Evolutionary conservation across 2,888 invertebrate species (phyloP).

Genomic region (Cordilura impudica): DNA sequence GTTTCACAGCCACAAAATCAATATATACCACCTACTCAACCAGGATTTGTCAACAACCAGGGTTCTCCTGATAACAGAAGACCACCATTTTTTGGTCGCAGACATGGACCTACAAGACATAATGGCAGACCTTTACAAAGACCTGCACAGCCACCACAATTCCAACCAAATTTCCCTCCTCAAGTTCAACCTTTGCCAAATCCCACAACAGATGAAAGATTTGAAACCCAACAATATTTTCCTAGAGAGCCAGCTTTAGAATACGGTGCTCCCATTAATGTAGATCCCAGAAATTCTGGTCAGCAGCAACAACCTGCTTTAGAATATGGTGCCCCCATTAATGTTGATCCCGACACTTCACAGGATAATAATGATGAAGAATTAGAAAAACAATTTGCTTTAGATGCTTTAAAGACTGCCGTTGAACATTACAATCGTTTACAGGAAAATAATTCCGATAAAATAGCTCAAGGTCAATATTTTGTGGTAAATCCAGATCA

Average conservation of each 20-base stretch:
- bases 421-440: constrained; percentile 63
- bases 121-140: constrained; percentile 5
- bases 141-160: constrained; percentile 36
- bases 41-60: constrained; percentile 61
- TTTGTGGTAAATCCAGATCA: constrained; percentile 76
- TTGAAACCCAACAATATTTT: constrained; percentile 48
- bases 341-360: constrained; percentile 64
- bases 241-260: constrained; percentile 59
- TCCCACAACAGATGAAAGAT: constrained; percentile 50
- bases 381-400: constrained; percentile 55
- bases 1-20: constrained; percentile 64
- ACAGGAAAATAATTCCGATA: constrained; percentile 43
- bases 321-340: constrained; percentile 67
- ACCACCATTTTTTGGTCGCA: constrained; percentile 29
- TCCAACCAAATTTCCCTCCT: neutral
- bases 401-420: constrained; percentile 65
- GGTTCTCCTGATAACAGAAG: constrained; percentile 44
- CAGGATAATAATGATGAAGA: constrained; percentile 46
- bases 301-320: constrained; percentile 33
- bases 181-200: constrained; percentile 27
- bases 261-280: constrained; percentile 68
- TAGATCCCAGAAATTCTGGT: constrained; percentile 1
- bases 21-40: constrained; percentile 68
- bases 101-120: constrained; percentile 31
- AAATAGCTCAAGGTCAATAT: constrained; percentile 74